phyloP scores from a whole-genome alignment of 2,113 vertebrate species.

The Saccopteryx leptura region DNA sequence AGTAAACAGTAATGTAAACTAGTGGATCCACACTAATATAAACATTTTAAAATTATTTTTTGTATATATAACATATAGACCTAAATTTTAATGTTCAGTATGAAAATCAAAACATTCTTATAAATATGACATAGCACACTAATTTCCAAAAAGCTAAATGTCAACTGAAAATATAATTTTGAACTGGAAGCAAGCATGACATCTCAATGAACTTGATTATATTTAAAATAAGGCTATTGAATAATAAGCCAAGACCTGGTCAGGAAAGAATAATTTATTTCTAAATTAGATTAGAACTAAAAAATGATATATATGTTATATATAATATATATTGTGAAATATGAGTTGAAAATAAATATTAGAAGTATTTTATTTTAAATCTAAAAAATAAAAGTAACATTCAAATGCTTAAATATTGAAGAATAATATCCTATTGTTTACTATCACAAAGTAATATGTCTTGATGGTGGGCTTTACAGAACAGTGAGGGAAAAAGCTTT shows the following conservation, averaged over 20 bases:
- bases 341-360: neutral
- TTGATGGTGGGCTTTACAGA: neutral
- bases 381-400: neutral
- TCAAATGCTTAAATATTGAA: neutral
- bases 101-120: neutral
- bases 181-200: neutral
- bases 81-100: neutral
- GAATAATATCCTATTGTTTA: neutral
- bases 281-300: neutral
- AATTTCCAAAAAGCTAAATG: conserved; percentile 16
- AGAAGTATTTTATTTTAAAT: neutral
- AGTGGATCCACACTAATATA: neutral
- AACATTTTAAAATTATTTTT: neutral
- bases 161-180: neutral
- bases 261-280: neutral
- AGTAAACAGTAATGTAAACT: neutral
- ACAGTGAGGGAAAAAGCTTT: neutral
- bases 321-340: neutral
- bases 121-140: neutral
- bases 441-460: neutral
- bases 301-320: neutral
- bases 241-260: neutral
- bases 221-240: neutral
- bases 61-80: neutral
- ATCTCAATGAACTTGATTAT: neutral